Conservation (phyloP, 2,888 invertebrate genomes). For the Anthoptus insignis region DNA sequence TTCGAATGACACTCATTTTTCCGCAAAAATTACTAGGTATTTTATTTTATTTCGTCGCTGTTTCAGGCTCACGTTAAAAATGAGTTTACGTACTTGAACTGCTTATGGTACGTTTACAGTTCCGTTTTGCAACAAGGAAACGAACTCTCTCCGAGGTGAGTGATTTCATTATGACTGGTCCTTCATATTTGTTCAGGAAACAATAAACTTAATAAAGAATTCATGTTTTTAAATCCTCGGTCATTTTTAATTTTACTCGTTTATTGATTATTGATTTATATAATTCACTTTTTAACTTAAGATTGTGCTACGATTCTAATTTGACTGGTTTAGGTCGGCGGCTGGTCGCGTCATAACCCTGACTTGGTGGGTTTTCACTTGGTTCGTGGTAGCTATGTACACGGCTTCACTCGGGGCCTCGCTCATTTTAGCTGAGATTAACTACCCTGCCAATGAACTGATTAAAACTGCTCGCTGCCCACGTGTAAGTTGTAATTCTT, state of each 20-base stretch:
- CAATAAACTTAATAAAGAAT: no score
- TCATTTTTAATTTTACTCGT: no score
- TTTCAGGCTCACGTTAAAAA: conserved; percentile 92
- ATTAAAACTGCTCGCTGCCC: conserved; percentile 29
- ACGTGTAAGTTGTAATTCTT: conserved; percentile 9
- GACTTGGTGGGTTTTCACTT: conserved; percentile 98
- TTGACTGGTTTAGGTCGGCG: conserved; percentile 19
- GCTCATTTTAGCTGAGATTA: conserved; percentile 61
- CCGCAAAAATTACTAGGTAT: background rate
- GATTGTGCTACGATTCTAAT: no score
- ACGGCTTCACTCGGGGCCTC: conserved; percentile 88
- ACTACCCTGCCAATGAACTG: conserved; percentile 58
- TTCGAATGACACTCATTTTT: background rate
- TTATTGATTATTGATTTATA: no score
- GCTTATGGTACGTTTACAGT: conserved; percentile 98
- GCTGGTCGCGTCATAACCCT: conserved; percentile 27
- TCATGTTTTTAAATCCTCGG: no score
- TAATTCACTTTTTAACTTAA: background rate
- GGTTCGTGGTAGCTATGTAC: conserved; percentile 98
- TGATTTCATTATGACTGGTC: conserved; percentile 53
- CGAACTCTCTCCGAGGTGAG: conserved; percentile 97
- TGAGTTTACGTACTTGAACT: conserved; percentile 98
- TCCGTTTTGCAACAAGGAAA: conserved; percentile 99
- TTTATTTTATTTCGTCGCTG: conserved; percentile 45
- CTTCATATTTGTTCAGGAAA: conserved; percentile 38